Evolutionary conservation across 2,797 vertebrate species (phyloP), one percentile per base, ranked within the genome.

Genomic region (Antennarius maculatus): DNA sequence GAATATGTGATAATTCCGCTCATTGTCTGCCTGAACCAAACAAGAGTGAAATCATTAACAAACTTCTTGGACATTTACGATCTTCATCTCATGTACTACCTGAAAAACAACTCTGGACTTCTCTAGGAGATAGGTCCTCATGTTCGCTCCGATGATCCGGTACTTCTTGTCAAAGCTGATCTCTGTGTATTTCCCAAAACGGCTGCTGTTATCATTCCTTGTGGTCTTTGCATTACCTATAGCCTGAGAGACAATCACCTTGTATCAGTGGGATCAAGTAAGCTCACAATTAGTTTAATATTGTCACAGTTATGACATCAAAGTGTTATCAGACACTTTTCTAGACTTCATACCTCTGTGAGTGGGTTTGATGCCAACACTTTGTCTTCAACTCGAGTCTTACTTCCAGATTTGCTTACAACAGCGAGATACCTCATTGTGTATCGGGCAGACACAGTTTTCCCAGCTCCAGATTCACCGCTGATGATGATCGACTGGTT

Each of bases 221-320:
- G 95, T 99, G n/a, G 97, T 99, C 91, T 99, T 99, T 53, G 98
- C 98, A 49, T 99, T 99, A 57, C 98, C 98, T 4, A 99, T 93
- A n/a, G 98, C 97, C 98, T 99, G 67, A 62, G 27, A 76, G 29
- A 69, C 51, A 76, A 54, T 15, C 50, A 52, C 14, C 4, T 60
- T 43, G 60, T 10, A 10, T 17, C 15, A 54, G 5, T 27, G 8
- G 23, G 23, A 23, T 23, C 23, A 23, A 23, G 23, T 23, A 23
- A 23, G 23, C 23, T 23, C 23, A 23, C 23, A 23, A 23, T 23
- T 23, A 23, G 23, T 23, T 23, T 23, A 23, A 23, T 0, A 4
- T 27, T 48, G 31, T 54, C 41, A 18, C 6, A 29, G 46, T 6
- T 3, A 13, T 4, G 41, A 4, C 3, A 42, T 39, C 37, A 39